Percentiles rank a stretch among this genome's conserved stretches.
Evolutionary conservation across 2,797 vertebrate species (phyloP).

Genomic region (Hylomyscus alleni): DNA sequence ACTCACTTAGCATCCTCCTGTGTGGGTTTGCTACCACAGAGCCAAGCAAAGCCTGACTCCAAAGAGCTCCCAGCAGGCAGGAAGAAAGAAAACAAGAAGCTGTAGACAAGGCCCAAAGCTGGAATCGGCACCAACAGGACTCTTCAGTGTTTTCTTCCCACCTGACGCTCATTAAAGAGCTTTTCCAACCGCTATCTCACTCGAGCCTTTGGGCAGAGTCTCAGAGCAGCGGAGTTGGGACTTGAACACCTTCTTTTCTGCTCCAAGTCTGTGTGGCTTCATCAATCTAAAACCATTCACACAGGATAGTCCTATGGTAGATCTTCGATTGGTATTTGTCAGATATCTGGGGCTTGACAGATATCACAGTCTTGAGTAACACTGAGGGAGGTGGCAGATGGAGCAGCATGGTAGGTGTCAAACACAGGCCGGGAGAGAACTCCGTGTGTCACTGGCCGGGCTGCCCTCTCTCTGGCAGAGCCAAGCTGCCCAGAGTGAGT

Average conservation of each 20-base stretch:
- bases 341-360: neutral
- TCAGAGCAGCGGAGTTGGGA: neutral
- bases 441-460: neutral
- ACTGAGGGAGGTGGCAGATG: neutral
- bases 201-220: neutral
- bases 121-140: neutral
- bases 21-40: neutral
- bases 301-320: neutral
- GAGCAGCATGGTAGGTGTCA: neutral
- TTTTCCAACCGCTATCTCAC: neutral
- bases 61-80: neutral
- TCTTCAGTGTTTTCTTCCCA: neutral
- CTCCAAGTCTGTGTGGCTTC: neutral
- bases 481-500: neutral
- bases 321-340: neutral
- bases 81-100: neutral
- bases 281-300: accelerated
- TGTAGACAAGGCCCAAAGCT: neutral
- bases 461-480: neutral
- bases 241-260: neutral
- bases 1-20: neutral
- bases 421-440: neutral
- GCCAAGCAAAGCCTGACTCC: neutral
- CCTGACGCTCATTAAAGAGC: neutral
- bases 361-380: neutral